Evolutionary conservation across 2,113 vertebrate species (phyloP).

Genomic region (Phalacrocorax carbo): DNA sequence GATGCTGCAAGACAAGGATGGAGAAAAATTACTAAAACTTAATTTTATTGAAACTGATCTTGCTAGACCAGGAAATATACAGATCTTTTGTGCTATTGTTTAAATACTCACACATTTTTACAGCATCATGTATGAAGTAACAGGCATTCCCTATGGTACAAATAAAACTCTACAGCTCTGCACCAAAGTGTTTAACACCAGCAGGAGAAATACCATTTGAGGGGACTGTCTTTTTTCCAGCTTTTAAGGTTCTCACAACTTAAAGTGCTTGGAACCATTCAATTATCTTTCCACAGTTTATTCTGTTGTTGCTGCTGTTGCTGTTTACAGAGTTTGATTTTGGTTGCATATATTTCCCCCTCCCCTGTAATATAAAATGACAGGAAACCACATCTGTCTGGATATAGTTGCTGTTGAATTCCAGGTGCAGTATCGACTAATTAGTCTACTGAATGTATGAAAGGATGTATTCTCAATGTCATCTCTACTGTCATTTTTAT

Average conservation of each 20-base stretch:
- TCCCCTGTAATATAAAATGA: neutral
- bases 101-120: neutral
- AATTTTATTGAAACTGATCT: neutral
- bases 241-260: neutral
- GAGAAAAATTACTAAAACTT: neutral
- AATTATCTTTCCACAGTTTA: neutral
- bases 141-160: neutral
- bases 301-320: neutral
- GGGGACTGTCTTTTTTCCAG: neutral
- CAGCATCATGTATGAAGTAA: neutral
- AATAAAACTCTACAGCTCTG: neutral
- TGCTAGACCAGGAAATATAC: neutral
- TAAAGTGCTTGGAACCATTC: neutral
- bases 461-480: neutral
- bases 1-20: neutral
- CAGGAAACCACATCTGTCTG: neutral
- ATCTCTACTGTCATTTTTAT: neutral
- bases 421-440: neutral
- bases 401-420: neutral
- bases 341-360: neutral
- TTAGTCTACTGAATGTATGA: neutral
- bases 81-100: neutral
- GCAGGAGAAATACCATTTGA: neutral
- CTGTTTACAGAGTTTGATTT: neutral
- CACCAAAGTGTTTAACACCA: neutral